Base-by-base conservation (phyloP, 2,888 invertebrate genomes). In the Drosophila kuntzei region DNA sequence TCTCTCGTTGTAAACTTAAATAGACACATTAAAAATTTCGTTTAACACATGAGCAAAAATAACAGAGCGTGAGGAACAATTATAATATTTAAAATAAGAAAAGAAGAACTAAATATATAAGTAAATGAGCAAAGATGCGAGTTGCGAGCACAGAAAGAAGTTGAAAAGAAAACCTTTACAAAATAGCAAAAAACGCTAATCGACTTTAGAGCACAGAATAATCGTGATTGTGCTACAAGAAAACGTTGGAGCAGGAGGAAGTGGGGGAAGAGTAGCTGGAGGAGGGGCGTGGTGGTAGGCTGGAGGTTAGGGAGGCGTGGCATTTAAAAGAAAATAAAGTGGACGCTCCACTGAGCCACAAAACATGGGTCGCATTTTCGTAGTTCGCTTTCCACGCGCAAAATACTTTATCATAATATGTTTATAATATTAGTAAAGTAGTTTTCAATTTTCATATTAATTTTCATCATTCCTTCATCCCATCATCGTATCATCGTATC, bases 351-450 rank as follows among this genome's bases (percentile, higher is more conserved):
- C 50, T 72, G 73, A 63, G 73, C 73, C 65, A 66, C 61, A 70
- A 27, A 27, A 75, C 66, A 71, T 66, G 29, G 36, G 41, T 65
- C 51, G 62, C 32, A 25, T 49, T 55, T 63, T 66, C 39, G 47
- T 49, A 20, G 51, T 59, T 71, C 46, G 75, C 53, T 62, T 71
- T 53, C 61, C 18, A 71, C 29, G 36, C 55, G 41, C 44, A 14
- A 72, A 77, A 78, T 80, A 82, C 85, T 87, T 89, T 70, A 69
- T 47, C 73, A 71, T 74, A 89, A 89, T 87, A 89, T 87, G 79
- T 79, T 85, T 76, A 86, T 84, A 85, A 85, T 85, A 89, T 89
- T 85, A 81, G 82, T 75, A 86, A 86, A 85, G 86, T 86, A 85
- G 74, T 57, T 76, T 58, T 71, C 44, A 61, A 46, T 66, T 53